Evolutionary conservation across 2,797 vertebrate genomes (phyloP).

Genomic region (Toxotes lorentzi): DNA sequence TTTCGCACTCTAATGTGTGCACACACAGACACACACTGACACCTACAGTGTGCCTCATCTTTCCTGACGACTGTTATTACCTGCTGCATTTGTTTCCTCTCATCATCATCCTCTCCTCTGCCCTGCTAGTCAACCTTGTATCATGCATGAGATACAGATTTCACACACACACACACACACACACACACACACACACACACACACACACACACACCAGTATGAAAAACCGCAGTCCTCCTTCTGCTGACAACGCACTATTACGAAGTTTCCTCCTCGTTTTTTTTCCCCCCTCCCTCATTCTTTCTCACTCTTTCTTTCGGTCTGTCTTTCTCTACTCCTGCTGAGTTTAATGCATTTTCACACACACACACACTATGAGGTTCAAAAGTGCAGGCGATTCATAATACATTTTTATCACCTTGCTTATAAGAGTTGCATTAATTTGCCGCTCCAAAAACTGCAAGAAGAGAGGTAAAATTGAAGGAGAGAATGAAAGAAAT

Average conservation of each 20-base stretch:
- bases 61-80: conserved; percentile 62
- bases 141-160: conserved; percentile 27
- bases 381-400: conserved; percentile 75
- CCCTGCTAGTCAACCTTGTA: conserved; percentile 33
- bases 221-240: conserved; percentile 43
- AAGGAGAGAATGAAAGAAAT: conserved; percentile 15
- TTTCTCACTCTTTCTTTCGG: conserved; percentile 4
- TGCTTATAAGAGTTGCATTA: conserved; percentile 69
- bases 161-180: conserved; percentile 26
- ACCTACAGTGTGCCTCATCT: conserved; percentile 34
- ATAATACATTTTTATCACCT: conserved; percentile 76
- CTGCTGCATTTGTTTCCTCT: conserved; percentile 58
- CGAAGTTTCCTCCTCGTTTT: conserved; percentile 32
- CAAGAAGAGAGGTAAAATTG: conserved; percentile 13
- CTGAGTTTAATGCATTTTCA: conserved; percentile 63
- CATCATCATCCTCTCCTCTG: conserved; percentile 46
- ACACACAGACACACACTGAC: conserved; percentile 27
- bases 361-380: conserved; percentile 27
- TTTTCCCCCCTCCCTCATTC: conserved; percentile 12
- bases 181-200: conserved; percentile 20
- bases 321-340: conserved; percentile 14
- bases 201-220: conserved; percentile 18
- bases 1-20: neutral
- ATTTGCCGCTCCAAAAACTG: conserved; percentile 56
- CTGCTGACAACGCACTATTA: conserved; percentile 60